Conservation (phyloP, 2,113 vertebrate species). For the Platysteira castanea region DNA sequence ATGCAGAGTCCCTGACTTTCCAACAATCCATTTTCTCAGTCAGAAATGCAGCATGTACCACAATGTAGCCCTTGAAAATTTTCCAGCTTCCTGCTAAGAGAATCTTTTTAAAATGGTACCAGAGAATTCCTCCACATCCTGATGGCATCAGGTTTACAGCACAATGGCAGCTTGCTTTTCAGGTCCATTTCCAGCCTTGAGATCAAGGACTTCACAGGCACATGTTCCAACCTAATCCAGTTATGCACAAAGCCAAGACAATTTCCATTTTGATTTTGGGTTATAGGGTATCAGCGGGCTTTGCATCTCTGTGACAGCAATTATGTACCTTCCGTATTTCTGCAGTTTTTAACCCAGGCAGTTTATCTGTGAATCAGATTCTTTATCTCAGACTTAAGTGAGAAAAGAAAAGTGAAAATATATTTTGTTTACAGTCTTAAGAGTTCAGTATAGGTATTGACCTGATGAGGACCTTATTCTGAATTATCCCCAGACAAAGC, state of each 20-base stretch:
- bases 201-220: not conserved
- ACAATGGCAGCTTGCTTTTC: not conserved
- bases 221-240: not conserved
- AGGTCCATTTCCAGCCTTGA: not conserved
- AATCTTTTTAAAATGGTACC: not conserved
- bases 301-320: not conserved
- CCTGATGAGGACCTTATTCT: not conserved
- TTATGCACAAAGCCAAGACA: not conserved
- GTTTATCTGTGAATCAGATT: not conserved
- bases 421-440: not conserved
- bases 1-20: not conserved
- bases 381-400: not conserved
- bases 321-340: not conserved
- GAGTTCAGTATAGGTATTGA: not conserved
- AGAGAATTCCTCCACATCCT: not conserved
- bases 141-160: not conserved
- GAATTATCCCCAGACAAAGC: not conserved
- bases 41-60: not conserved
- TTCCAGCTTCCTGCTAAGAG: not conserved
- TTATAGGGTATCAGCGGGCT: not conserved
- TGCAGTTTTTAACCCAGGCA: not conserved
- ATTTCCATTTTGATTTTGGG: not conserved
- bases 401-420: not conserved
- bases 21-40: not conserved
- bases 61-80: not conserved